Evolutionary conservation across 2,888 invertebrate genomes (phyloP).

Genomic region (Trichopoda pennipes): DNA sequence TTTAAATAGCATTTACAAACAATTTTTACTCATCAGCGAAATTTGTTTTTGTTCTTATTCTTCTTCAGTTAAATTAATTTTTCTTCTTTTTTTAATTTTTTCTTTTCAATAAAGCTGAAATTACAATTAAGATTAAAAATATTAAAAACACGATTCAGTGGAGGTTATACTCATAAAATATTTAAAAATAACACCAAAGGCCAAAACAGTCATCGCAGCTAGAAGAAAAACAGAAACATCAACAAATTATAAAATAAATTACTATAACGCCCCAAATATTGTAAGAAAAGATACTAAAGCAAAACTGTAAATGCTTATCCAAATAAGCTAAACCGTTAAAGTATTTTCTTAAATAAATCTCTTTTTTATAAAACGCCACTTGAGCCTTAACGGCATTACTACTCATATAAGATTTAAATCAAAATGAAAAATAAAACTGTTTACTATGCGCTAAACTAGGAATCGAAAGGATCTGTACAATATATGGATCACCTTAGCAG

Average conservation of each 20-base stretch:
- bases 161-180: slow-evolving; percentile 31
- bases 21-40: slow-evolving; percentile 60
- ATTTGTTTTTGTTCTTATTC: background rate
- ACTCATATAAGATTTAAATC: too few relatives aligned
- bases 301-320: too few relatives aligned
- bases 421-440: too few relatives aligned
- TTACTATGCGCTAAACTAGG: too few relatives aligned
- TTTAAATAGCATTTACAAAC: slow-evolving; percentile 10
- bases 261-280: too few relatives aligned
- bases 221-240: background rate
- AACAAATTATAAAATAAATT: background rate
- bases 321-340: too few relatives aligned
- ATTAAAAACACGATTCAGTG: slow-evolving; percentile 9
- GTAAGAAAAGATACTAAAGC: too few relatives aligned
- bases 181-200: slow-evolving; percentile 20
- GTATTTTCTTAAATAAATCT: too few relatives aligned
- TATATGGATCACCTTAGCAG: too few relatives aligned
- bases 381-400: too few relatives aligned
- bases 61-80: slow-evolving; percentile 62
- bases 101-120: slow-evolving; percentile 22
- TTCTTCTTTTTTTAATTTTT: slow-evolving; percentile 32
- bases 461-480: too few relatives aligned
- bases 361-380: too few relatives aligned
- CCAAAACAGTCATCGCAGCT: background rate
- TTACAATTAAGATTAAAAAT: slow-evolving; percentile 58